Evolutionary conservation across 2,113 vertebrate species (phyloP).

Genomic region (Mus musculus): DNA sequence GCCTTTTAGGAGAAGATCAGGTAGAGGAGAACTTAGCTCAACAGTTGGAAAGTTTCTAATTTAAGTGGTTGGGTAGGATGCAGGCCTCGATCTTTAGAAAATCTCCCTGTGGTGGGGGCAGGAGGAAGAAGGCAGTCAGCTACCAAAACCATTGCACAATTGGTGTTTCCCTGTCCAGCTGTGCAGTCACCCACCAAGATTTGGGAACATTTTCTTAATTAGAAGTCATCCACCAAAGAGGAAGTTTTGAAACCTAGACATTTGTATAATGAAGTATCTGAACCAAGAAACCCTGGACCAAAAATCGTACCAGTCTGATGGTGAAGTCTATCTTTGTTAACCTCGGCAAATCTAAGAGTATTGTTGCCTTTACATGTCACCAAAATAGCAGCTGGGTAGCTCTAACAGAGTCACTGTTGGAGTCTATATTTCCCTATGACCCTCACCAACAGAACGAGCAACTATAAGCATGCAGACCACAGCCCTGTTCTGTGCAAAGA

Average conservation of each 20-base stretch:
- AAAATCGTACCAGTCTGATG: neutral
- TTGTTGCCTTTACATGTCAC: neutral
- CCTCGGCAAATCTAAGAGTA: neutral
- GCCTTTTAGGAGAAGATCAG: neutral
- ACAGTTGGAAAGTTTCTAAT: neutral
- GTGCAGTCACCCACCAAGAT: neutral
- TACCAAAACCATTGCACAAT: neutral
- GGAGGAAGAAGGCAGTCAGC: neutral
- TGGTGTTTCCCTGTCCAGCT: neutral
- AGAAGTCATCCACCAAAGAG: neutral
- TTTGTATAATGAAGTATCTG: neutral
- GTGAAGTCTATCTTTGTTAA: neutral
- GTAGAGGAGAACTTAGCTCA: neutral
- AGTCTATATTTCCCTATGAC: neutral
- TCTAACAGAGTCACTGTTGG: neutral
- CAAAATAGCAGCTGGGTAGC: neutral
- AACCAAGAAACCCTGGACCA: neutral
- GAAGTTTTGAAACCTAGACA: neutral
- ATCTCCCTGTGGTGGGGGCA: neutral
- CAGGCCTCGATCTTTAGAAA: neutral
- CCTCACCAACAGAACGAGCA: neutral
- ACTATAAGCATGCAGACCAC: neutral
- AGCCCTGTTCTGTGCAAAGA: neutral
- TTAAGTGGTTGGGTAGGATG: neutral
- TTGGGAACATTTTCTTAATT: constrained; percentile 18